These are phyloP conservation scores for Pteria penguin DNA, from an alignment of 2,888 invertebrate species.

Conservation along the genomic window DNA sequence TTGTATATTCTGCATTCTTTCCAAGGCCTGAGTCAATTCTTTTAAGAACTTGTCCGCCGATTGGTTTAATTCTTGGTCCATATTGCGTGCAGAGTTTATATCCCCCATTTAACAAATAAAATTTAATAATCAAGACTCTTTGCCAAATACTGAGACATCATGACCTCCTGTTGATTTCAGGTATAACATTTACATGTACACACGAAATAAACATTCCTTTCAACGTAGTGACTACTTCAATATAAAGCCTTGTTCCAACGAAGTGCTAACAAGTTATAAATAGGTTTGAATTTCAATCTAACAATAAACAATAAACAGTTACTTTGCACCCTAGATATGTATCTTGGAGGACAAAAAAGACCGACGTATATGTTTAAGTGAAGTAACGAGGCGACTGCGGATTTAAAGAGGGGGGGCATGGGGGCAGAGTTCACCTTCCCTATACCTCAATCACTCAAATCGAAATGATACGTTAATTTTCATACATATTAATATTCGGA, in stretches of 20 bases:
- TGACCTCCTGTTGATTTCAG: neutral
- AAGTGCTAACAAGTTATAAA: neutral
- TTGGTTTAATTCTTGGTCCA: neutral
- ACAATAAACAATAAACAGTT: neutral
- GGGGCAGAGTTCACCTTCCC: too few species aligned
- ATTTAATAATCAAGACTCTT: neutral
- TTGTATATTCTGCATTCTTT: constrained; percentile 15
- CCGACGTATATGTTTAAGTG: neutral
- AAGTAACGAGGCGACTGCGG: too few species aligned
- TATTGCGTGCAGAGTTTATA: neutral
- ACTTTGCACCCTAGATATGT: neutral
- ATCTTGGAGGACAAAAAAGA: neutral
- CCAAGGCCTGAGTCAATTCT: constrained; percentile 6
- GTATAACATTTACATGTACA: neutral
- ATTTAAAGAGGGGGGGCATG: too few species aligned
- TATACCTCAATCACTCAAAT: too few species aligned
- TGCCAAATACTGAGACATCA: neutral
- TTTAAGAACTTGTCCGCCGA: constrained; percentile 16
- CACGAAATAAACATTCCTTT: neutral
- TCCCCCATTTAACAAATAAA: neutral
- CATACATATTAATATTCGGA: too few species aligned
- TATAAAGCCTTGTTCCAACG: too few species aligned
- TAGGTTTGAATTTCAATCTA: neutral
- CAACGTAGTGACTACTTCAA: too few species aligned
- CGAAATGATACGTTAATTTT: too few species aligned